Conservation (phyloP, 2,797 vertebrate genomes). For the Urocyon cinereoargenteus region DNA sequence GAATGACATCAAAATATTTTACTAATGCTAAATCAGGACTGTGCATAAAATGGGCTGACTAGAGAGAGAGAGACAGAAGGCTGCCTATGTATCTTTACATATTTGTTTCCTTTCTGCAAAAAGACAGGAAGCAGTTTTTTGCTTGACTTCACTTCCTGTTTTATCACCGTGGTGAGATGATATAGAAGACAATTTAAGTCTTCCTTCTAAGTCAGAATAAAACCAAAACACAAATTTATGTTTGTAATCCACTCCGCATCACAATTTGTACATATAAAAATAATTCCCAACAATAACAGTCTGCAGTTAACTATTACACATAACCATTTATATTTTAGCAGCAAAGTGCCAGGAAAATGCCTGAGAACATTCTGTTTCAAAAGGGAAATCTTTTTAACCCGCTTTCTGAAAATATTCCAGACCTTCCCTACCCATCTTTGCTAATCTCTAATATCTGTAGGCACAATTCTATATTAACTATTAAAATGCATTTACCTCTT, state of each 20-base stretch:
- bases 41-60: neutral
- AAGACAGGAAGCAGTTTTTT: constrained; percentile 70
- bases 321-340: constrained; percentile 69
- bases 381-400: constrained; percentile 72
- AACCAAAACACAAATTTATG: constrained; percentile 42
- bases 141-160: constrained; percentile 71
- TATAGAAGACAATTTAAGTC: constrained; percentile 6
- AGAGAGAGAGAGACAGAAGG: constrained; percentile 27
- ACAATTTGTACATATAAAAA: constrained; percentile 49
- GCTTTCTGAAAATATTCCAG: constrained; percentile 61
- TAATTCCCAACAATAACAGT: constrained; percentile 51
- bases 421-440: constrained; percentile 29
- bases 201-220: constrained; percentile 45
- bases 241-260: constrained; percentile 5
- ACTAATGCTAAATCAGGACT: constrained; percentile 24
- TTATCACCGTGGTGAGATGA: constrained; percentile 56
- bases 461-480: constrained; percentile 37
- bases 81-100: neutral
- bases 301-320: constrained; percentile 52
- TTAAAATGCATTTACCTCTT: constrained; percentile 38
- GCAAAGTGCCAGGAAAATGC: constrained; percentile 44
- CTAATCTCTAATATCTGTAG: neutral
- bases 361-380: constrained; percentile 68
- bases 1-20: neutral
- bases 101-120: constrained; percentile 61